Percentiles rank a stretch among this genome's conserved stretches.
Conservation (phyloP, 2,113 vertebrate genomes). For the Taxidea taxus region DNA sequence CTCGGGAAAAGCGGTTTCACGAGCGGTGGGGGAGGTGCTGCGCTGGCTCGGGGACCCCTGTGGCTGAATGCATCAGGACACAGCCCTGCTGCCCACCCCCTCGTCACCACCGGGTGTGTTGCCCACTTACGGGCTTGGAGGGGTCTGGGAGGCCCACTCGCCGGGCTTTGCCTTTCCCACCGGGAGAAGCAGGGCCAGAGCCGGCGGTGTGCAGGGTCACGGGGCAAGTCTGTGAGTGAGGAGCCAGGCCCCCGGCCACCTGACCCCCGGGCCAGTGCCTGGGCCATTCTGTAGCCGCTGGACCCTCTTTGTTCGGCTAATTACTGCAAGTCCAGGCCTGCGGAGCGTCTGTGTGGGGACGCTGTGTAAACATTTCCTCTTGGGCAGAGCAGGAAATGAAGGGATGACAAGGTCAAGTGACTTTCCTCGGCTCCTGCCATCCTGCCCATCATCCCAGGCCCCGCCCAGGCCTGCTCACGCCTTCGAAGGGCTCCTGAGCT, state of each 20-base stretch:
- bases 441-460: background rate
- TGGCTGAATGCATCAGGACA: rapidly evolving
- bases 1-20: background rate
- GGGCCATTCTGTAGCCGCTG: background rate
- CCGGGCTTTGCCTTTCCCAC: background rate
- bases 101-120: background rate
- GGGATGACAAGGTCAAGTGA: conserved; percentile 56
- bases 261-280: conserved; percentile 46
- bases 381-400: conserved; percentile 60
- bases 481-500: background rate
- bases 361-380: conserved; percentile 62
- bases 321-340: conserved; percentile 33
- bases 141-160: background rate
- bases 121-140: background rate
- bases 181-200: background rate
- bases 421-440: conserved; percentile 29
- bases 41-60: background rate
- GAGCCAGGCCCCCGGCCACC: background rate
- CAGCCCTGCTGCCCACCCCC: background rate
- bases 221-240: background rate
- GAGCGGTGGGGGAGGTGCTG: background rate
- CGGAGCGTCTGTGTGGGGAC: background rate
- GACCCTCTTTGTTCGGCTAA: conserved; percentile 45
- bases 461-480: background rate
- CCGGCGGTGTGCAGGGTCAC: background rate